These are phyloP conservation scores for Lacerta agilis DNA, from an alignment of 2,797 vertebrate species.

Conservation along the genomic window DNA sequence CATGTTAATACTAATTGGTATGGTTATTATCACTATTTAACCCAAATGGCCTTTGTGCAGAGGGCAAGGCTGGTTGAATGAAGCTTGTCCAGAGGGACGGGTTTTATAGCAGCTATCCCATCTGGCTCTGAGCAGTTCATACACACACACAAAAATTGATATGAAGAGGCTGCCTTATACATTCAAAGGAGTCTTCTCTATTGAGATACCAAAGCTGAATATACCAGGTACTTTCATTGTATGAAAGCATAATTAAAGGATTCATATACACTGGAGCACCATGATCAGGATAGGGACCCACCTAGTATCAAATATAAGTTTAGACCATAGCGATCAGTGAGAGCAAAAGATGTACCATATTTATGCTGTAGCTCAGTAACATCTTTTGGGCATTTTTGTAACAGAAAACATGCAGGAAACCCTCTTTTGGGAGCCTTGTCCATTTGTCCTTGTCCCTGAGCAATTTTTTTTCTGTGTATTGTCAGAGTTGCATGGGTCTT, in stretches of 20 bases:
- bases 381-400: background rate
- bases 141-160: background rate
- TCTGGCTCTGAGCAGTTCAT: constrained; percentile 1
- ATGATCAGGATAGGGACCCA: background rate
- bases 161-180: background rate
- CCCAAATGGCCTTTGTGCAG: constrained; percentile 13
- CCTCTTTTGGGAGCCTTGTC: background rate
- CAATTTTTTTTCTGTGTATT: background rate
- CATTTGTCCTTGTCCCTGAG: background rate
- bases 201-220: background rate
- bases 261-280: background rate
- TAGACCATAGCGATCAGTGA: background rate
- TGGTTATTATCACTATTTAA: constrained; percentile 23
- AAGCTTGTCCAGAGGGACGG: background rate
- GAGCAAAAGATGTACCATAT: background rate
- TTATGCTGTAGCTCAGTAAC: background rate
- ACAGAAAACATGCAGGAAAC: background rate
- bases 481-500: background rate
- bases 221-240: background rate
- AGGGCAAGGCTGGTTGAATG: background rate
- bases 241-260: background rate
- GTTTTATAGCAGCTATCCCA: constrained; percentile 8
- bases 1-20: constrained; percentile 13
- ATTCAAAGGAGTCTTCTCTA: background rate
- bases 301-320: background rate